Evolutionary conservation across 2,888 invertebrate genomes (phyloP).

Genomic region (Steinernema carpocapsae): DNA sequence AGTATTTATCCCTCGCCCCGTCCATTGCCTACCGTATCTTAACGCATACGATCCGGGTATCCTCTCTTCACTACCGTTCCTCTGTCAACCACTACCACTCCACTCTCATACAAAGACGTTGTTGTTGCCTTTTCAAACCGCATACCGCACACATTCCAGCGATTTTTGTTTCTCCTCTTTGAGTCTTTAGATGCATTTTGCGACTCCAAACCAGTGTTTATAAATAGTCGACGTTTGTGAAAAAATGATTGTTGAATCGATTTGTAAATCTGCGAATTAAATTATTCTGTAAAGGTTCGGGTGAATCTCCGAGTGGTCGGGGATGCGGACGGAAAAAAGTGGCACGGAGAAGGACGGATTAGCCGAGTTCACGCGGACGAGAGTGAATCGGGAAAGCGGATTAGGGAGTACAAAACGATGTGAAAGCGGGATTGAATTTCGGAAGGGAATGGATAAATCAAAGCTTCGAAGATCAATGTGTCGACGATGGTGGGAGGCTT

Average conservation of each 20-base stretch:
- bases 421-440: no score
- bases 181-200: slow-evolving; percentile 30
- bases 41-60: slow-evolving; percentile 28
- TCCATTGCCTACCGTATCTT: slow-evolving; percentile 34
- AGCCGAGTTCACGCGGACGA: background rate
- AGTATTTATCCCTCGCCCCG: slow-evolving; percentile 19
- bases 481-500: no score
- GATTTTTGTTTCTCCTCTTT: background rate
- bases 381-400: no score
- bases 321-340: no score
- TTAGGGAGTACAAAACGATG: no score
- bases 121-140: slow-evolving; percentile 14
- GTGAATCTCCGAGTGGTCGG: no score
- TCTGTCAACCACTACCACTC: slow-evolving; percentile 25
- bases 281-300: slow-evolving; percentile 9
- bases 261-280: slow-evolving; percentile 29
- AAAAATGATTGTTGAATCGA: slow-evolving; percentile 21
- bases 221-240: slow-evolving; percentile 33
- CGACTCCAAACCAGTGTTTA: slow-evolving; percentile 32
- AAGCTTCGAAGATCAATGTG: no score
- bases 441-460: no score
- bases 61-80: slow-evolving; percentile 23
- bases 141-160: slow-evolving; percentile 35
- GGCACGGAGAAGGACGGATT: background rate
- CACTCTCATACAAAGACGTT: slow-evolving; percentile 6